Evolutionary conservation across 2,888 invertebrate genomes (phyloP), one percentile per base, ranked within the genome.

Genomic region (Drosophila antonietae): DNA sequence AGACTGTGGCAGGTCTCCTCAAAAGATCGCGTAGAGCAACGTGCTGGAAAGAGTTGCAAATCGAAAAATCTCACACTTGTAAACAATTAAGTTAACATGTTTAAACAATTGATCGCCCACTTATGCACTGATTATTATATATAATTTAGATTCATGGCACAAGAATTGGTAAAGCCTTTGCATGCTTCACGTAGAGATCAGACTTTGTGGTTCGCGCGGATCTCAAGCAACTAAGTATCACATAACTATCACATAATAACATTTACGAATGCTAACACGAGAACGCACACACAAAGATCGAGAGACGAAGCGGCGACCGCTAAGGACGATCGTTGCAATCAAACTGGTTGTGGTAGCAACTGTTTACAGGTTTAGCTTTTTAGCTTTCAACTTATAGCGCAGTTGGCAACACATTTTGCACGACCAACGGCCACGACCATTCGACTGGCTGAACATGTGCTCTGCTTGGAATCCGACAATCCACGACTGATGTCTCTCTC

Each of bases 241-340:
- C 51, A 55, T 43, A 64, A 61, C 46, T 47, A 55, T 64, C 39
- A 57, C 39, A 53, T 31, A 33, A 49, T 41, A 14, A 35, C 68
- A 41, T 46, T 56, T 20, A 33, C 43, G 28, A 52, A 57, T 23
- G 15, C 33, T n/a, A 35, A 18, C 15, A 39, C 37, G 47, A 58
- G 35, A 31, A 41, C 46, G 39, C 20, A 51, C 31, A 31, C 9
- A n/a, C 64, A 37, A 7, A 31, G 35, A 20, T 31, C 59, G 23
- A 63, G 35, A 33, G 67, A n/a, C 35, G 37, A 18, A 39, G 55
- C 18, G 14, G 49, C 49, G 28, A 51, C 46, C 63, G 57, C 69
- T 79, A 88, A 84, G 84, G 84, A 84, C 88, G 86, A 86, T 86
- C 88, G 83, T 60, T 89, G 80, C 71, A 51, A 69, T 60, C 72